A percentile compares a stretch with the other conserved stretches of the same genome.
Conservation (phyloP, 2,888 invertebrate genomes). For the Nudaria mundana region DNA sequence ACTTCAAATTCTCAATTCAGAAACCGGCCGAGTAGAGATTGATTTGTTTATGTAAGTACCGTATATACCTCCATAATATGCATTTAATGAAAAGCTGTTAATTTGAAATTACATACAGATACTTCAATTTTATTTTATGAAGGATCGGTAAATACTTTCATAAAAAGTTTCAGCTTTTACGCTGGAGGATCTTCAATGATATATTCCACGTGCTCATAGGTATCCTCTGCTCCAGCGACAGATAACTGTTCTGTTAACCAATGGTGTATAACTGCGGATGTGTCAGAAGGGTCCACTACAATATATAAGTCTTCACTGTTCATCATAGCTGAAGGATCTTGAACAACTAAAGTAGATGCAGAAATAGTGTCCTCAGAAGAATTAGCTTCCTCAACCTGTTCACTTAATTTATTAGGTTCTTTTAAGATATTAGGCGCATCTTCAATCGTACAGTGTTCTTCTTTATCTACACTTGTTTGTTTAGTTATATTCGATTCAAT, state of each 20-base stretch:
- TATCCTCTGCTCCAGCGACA: background rate
- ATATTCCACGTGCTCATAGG: background rate
- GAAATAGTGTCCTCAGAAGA: background rate
- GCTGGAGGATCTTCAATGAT: background rate
- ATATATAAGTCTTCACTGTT: background rate
- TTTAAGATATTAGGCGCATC: too few species aligned
- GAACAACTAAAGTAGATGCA: background rate
- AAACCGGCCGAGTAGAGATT: too few species aligned
- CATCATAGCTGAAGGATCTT: background rate
- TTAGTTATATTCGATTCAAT: too few species aligned
- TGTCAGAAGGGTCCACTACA: constrained; percentile 4
- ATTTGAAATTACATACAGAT: too few species aligned
- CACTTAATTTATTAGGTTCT: too few species aligned
- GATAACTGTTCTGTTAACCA: constrained; percentile 8
- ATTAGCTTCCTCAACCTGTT: background rate
- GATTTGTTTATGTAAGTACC: too few species aligned
- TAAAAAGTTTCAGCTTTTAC: too few species aligned
- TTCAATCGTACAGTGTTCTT: background rate
- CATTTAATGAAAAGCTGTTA: too few species aligned
- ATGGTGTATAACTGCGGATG: constrained; percentile 3
- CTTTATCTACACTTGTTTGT: background rate
- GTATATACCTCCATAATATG: too few species aligned
- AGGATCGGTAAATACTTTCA: too few species aligned
- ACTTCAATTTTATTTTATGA: too few species aligned
- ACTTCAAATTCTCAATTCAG: too few species aligned